Percentiles rank a stretch among this genome's conserved stretches.
Evolutionary conservation across 2,797 vertebrate genomes (phyloP).

Genomic region (Babyrousa celebensis): DNA sequence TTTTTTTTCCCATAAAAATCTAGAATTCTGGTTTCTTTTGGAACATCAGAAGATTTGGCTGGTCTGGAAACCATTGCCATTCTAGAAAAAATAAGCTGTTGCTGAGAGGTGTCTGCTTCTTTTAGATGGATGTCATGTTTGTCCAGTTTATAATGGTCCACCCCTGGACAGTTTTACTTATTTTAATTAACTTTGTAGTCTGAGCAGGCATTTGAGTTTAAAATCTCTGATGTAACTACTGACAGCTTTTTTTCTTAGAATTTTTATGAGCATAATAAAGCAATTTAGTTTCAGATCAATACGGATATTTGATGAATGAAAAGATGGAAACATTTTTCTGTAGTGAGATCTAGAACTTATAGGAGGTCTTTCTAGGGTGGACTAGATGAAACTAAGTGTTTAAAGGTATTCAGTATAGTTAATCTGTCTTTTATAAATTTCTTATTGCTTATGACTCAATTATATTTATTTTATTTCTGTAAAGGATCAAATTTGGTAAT

Average conservation of each 20-base stretch:
- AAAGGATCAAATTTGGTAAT: background rate
- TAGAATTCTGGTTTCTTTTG: background rate
- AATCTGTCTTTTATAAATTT: constrained; percentile 1
- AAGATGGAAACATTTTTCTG: background rate
- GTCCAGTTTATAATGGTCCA: background rate
- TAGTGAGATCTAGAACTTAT: background rate
- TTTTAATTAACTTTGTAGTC: constrained; percentile 15
- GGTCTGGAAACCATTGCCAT: background rate
- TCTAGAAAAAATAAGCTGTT: background rate
- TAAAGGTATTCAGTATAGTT: background rate
- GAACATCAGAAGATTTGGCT: background rate
- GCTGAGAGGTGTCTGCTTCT: background rate
- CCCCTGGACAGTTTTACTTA: background rate
- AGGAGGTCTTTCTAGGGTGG: background rate
- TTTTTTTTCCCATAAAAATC: background rate
- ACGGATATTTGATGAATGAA: constrained; percentile 41
- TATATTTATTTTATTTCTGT: constrained; percentile 48
- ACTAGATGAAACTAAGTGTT: background rate
- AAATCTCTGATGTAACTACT: background rate
- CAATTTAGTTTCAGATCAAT: constrained; percentile 15
- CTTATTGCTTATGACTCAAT: background rate
- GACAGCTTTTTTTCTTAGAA: background rate
- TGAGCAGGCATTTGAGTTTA: constrained; percentile 25
- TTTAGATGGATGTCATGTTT: background rate
- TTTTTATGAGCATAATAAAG: constrained; percentile 32